These are phyloP conservation scores for Champsocephalus esox DNA, from an alignment of 2,797 vertebrate genomes.

Conservation along the genomic window DNA sequence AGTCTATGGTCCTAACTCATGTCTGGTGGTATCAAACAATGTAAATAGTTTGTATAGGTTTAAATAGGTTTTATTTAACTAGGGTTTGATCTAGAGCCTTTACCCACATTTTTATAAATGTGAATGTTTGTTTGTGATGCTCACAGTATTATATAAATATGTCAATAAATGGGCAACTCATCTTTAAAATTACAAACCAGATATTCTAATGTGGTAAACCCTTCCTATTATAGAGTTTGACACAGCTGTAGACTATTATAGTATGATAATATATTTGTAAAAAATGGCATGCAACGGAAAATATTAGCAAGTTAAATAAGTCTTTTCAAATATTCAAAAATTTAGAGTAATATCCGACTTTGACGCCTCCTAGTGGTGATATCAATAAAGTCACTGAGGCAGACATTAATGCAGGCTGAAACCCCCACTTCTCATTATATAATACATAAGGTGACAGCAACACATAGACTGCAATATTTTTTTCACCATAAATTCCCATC, in stretches of 20 bases:
- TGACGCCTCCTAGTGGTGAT: conserved; percentile 39
- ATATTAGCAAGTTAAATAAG: not conserved
- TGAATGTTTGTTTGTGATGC: not conserved
- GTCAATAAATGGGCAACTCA: not conserved
- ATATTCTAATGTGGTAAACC: not conserved
- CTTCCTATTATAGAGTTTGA: not conserved
- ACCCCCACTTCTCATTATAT: not conserved
- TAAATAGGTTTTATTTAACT: conserved; percentile 2
- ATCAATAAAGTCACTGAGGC: not conserved
- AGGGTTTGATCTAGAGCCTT: not conserved
- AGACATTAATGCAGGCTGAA: not conserved
- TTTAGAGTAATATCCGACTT: conserved; percentile 4
- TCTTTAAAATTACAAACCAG: not conserved
- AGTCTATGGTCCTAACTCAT: not conserved
- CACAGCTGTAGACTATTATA: not conserved
- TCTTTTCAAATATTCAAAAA: not conserved
- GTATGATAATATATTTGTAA: not conserved
- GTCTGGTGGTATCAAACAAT: not conserved
- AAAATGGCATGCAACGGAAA: not conserved
- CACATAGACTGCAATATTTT: not conserved
- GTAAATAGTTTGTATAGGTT: not conserved
- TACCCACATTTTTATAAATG: not conserved
- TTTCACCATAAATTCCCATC: not conserved
- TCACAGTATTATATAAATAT: not conserved
- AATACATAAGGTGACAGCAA: not conserved